phyloP scores from a whole-genome alignment of 1,140 invertebrate genomes.

The Samia ricini region DNA sequence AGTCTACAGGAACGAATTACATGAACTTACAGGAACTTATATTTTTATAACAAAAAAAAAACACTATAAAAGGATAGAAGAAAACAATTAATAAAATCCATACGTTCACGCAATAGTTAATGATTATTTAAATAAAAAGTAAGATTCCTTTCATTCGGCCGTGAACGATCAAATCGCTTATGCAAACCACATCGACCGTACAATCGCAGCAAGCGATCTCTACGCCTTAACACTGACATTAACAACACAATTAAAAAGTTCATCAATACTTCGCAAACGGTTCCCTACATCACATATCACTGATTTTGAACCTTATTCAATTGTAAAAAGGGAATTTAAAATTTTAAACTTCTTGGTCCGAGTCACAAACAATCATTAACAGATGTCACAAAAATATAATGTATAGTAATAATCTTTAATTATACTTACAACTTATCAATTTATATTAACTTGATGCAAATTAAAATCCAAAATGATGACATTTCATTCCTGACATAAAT shows the following conservation, averaged over 20 bases:
- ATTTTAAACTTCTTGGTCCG: not conserved
- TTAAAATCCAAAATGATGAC: too few species aligned
- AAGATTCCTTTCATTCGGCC: not conserved
- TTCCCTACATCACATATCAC: not conserved
- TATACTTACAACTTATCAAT: too few species aligned
- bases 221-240: constrained; percentile 69
- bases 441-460: too few species aligned
- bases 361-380: not conserved
- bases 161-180: constrained; percentile 36
- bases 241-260: constrained; percentile 72
- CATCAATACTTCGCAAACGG: constrained; percentile 34
- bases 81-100: not conserved
- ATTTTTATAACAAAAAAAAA: too few species aligned
- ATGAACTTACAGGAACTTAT: too few species aligned
- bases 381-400: not conserved
- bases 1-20: too few species aligned
- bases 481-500: too few species aligned
- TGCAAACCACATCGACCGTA: constrained; percentile 46
- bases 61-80: not conserved
- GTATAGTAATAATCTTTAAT: not conserved
- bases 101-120: not conserved
- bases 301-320: constrained; percentile 26
- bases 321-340: constrained; percentile 16
- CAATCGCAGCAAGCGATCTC: constrained; percentile 70
- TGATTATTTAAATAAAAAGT: not conserved